Percentiles rank a stretch among this genome's conserved stretches.
These are phyloP conservation scores for Gandaritis pyraliata DNA, from an alignment of 2,888 invertebrate genomes.

Conservation along the genomic window DNA sequence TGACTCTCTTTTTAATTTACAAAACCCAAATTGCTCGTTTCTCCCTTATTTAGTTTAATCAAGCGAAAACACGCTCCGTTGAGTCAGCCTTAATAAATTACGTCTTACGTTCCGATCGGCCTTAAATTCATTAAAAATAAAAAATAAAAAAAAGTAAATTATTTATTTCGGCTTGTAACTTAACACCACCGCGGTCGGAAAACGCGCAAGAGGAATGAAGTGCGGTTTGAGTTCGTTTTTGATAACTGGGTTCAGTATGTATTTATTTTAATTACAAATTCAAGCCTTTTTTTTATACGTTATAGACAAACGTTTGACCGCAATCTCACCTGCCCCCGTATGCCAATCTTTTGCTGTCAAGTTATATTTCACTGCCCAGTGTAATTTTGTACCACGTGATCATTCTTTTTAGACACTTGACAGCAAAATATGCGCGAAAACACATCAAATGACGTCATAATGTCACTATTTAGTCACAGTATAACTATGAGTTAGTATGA, in stretches of 20 bases:
- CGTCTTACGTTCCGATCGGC: constrained; percentile 35
- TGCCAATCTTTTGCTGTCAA: no score
- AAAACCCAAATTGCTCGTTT: constrained; percentile 34
- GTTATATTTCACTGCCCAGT: no score
- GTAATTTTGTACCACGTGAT: no score
- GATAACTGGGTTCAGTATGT: constrained; percentile 22
- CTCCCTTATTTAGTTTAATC: constrained; percentile 33
- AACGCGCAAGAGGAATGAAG: constrained; percentile 18
- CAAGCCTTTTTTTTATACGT: no score
- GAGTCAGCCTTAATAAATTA: constrained; percentile 34
- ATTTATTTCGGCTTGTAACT: constrained; percentile 43
- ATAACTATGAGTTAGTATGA: no score
- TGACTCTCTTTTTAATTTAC: constrained; percentile 39
- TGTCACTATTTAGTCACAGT: no score
- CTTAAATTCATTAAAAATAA: constrained; percentile 38
- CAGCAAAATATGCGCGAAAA: no score
- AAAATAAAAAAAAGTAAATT: constrained; percentile 38
- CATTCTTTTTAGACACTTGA: no score
- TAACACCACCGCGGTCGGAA: constrained; percentile 42
- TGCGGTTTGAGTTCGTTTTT: constrained; percentile 10
- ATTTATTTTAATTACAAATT: not conserved
- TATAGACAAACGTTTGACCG: no score
- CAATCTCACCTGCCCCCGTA: no score
- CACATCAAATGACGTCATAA: no score
- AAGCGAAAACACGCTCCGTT: constrained; percentile 25